Evolutionary conservation across 37 sponge, comb jelly and placozoan genomes (phyloP), one percentile per base, ranked within the genome.

Genomic region (Dysidea cf. avara): DNA sequence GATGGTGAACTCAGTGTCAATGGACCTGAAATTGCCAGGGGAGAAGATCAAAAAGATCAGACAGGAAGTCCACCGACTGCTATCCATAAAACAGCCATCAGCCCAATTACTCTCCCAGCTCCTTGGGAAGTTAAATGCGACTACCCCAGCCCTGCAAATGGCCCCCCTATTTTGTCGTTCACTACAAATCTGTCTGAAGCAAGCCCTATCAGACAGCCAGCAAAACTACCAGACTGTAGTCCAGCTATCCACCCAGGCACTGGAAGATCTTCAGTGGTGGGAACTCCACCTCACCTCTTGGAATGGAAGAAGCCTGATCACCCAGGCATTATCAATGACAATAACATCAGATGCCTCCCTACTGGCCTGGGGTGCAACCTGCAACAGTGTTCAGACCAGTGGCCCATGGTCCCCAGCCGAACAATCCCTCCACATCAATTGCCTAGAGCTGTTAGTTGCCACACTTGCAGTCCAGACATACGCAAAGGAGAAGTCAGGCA

Each of bases 341-440:
- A 68, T 83, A 58, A 64, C 66, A 33, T 61, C 86, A 14, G 80
- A 79, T 36, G 80, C 86, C 22, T 85, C 86, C 52, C 11, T 12
- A 2, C 51, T 21, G 40, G 87, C 77, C 3, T 79, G 86, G 80
- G 80, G 75, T 2, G 80, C 77, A 0, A 24, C 14, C 38, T 79
- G 86, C 48, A 28, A 31, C 53, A 55, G 68, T 28, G 39, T 49
- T 2, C 52, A 35, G 28, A 86, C 86, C 7, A 75, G 75, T 18
- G 86, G 86, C 2, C 80, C 65, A 3, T 86, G 86, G 86, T 59
- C 86, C 11, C 36, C 46, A 36, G 32, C 22, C 29, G 77, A 86
- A 38, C 14, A 29, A 7, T 5, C 28, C 37, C 20, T 61, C 34
- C 87, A 87, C 72, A 87, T 87, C 54, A 87, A 87, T 64, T 61